Evolutionary conservation across 2,797 vertebrate species (phyloP).

Genomic region (Propithecus perrieri): DNA sequence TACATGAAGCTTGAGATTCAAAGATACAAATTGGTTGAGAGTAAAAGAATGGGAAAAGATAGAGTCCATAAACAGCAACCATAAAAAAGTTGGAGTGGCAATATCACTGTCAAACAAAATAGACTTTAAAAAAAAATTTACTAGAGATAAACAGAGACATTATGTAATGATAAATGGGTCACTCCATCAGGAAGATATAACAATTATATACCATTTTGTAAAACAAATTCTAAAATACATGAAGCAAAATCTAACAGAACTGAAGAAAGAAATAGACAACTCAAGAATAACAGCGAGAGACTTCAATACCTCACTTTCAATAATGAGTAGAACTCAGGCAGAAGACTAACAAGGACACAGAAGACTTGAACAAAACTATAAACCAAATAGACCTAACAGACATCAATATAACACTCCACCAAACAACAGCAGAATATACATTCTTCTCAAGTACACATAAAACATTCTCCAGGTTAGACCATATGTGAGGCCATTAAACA

Average conservation of each 20-base stretch:
- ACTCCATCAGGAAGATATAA: background rate
- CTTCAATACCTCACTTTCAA: background rate
- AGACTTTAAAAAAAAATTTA: background rate
- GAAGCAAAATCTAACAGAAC: conserved; percentile 3
- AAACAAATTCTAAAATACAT: background rate
- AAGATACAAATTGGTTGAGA: background rate
- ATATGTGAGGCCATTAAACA: background rate
- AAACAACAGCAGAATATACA: background rate
- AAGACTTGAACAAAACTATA: background rate
- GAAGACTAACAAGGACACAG: background rate
- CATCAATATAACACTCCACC: background rate
- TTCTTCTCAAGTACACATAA: background rate
- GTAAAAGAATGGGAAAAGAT: background rate
- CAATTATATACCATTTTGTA: background rate
- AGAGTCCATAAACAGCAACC: background rate
- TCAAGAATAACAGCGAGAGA: background rate
- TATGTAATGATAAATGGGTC: background rate
- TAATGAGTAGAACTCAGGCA: background rate
- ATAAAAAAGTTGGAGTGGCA: background rate
- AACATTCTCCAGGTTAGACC: background rate
- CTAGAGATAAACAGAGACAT: background rate
- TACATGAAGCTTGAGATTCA: background rate
- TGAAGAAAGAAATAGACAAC: background rate
- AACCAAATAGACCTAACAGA: background rate
- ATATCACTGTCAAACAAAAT: background rate